Percentiles rank a stretch among this genome's conserved stretches.
phyloP scores from a whole-genome alignment of 1,140 invertebrate genomes.

The Macrobrachium nipponense region DNA sequence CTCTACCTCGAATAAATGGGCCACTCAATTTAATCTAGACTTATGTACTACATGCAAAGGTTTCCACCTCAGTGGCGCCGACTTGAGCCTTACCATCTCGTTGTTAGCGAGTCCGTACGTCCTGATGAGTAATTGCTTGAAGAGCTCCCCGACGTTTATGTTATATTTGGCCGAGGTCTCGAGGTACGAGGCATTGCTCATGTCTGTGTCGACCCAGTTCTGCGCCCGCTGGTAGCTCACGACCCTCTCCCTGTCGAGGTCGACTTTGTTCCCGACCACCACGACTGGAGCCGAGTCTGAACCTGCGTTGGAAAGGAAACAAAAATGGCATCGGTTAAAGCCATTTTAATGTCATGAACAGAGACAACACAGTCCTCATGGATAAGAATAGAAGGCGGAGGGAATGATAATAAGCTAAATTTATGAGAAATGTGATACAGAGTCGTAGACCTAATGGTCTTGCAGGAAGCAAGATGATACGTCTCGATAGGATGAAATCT shows the following conservation, averaged over 20 bases:
- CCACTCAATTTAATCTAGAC: too few species aligned
- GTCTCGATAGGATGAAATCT: too few species aligned
- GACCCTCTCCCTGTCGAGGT: constrained; percentile 63
- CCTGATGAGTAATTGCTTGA: constrained; percentile 65
- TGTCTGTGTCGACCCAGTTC: constrained; percentile 51
- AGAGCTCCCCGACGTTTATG: constrained; percentile 66
- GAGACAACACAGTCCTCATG: too few species aligned
- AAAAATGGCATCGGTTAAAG: background rate
- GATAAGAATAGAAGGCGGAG: too few species aligned
- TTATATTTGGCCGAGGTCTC: constrained; percentile 67
- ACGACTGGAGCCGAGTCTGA: constrained; percentile 50
- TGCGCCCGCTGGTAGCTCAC: constrained; percentile 64
- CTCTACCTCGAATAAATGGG: background rate
- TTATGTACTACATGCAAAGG: too few species aligned
- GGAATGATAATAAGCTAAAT: too few species aligned
- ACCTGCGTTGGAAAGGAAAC: constrained; percentile 28
- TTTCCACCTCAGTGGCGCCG: too few species aligned
- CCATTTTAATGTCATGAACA: too few species aligned
- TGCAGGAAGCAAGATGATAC: too few species aligned
- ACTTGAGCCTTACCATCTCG: constrained; percentile 29
- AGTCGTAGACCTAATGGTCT: too few species aligned
- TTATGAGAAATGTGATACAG: too few species aligned
- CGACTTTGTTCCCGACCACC: constrained; percentile 64
- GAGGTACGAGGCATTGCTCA: constrained; percentile 65
- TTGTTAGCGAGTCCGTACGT: constrained; percentile 60